Evolutionary conservation across 2,797 vertebrate species (phyloP).

Genomic region (Anguilla pacifica): DNA sequence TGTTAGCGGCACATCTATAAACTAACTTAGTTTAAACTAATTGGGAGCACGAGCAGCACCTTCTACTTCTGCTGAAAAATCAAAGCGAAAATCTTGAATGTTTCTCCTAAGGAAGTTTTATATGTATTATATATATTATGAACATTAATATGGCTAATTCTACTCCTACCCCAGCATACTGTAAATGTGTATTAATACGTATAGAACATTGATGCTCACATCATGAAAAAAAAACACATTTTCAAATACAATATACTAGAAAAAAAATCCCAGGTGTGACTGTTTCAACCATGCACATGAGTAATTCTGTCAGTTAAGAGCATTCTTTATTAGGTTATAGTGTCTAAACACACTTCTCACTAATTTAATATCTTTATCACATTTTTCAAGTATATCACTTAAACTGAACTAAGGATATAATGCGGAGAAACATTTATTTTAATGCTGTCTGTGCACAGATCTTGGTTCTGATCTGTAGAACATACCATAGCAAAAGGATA

Average conservation of each 20-base stretch:
- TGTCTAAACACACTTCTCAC: too few relatives aligned
- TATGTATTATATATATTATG: neutral
- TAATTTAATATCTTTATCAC: neutral
- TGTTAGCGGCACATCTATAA: conserved; percentile 39
- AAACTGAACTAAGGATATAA: neutral
- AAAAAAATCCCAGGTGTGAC: neutral
- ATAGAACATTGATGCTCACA: neutral
- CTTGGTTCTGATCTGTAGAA: conserved; percentile 49
- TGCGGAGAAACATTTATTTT: conserved; percentile 47
- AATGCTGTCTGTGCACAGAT: conserved; percentile 46
- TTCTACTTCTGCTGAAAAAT: neutral
- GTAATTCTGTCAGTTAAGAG: too few relatives aligned
- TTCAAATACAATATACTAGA: neutral
- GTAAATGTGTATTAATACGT: neutral
- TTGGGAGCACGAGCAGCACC: neutral
- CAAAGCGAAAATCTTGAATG: neutral
- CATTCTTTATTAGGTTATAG: too few relatives aligned
- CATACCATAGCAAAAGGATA: conserved; percentile 44
- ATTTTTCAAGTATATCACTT: neutral
- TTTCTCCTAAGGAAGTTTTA: neutral
- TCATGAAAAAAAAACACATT: neutral
- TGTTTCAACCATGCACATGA: neutral
- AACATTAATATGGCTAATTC: neutral
- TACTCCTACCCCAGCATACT: neutral
- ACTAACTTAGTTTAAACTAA: neutral